phyloP scores from a whole-genome alignment of 2,113 vertebrate genomes.

The Malaclemys terrapin region DNA sequence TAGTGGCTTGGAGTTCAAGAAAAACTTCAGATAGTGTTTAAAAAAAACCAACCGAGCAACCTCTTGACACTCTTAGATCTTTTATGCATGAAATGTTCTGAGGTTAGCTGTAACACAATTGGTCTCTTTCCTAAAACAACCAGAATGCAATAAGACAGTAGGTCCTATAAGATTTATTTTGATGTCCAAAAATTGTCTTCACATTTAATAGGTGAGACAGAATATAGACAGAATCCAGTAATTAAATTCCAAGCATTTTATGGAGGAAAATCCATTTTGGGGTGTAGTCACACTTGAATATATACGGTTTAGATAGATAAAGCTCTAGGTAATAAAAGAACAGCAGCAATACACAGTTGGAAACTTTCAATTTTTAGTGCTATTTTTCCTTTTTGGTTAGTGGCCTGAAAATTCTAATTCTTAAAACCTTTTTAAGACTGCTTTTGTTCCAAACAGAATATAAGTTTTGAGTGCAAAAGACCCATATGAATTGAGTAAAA shows the following conservation, averaged over 20 bases:
- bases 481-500: neutral
- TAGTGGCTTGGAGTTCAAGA: neutral
- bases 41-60: neutral
- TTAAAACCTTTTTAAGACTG: neutral
- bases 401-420: neutral
- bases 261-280: neutral
- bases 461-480: neutral
- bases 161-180: neutral
- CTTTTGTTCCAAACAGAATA: neutral
- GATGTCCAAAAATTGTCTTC: neutral
- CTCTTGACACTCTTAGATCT: neutral
- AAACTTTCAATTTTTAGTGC: neutral
- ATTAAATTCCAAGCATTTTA: neutral
- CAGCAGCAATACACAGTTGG: neutral
- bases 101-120: neutral
- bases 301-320: neutral
- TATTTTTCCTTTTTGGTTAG: neutral
- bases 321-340: neutral
- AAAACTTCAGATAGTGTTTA: neutral
- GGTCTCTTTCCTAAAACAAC: neutral
- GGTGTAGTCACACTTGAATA: neutral
- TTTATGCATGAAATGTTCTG: neutral
- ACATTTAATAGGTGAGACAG: fast-evolving
- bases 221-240: neutral
- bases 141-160: neutral